A percentile compares a stretch with the other conserved stretches of the same genome.
phyloP scores from a whole-genome alignment of 2,888 invertebrate genomes.

The Atherix ibis region DNA sequence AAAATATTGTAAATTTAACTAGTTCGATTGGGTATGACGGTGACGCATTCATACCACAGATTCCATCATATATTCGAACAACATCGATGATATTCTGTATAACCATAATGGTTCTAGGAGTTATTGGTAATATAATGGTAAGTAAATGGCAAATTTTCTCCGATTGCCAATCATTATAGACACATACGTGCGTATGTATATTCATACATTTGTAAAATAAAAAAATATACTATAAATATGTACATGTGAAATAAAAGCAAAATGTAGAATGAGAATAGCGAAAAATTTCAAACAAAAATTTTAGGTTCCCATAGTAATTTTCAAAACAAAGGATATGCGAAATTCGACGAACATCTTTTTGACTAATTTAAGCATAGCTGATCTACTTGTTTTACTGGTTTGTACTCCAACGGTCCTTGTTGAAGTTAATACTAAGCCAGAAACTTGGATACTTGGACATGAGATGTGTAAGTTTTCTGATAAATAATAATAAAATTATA shows the following conservation, averaged over 20 bases:
- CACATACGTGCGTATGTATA: too few relatives aligned
- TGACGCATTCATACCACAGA: slow-evolving; percentile 32
- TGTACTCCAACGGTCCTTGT: slow-evolving; percentile 88
- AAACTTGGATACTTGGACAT: slow-evolving; percentile 84
- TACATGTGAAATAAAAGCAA: too few relatives aligned
- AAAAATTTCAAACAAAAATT: too few relatives aligned
- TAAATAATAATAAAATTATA: too few relatives aligned
- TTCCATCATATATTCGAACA: slow-evolving; percentile 74
- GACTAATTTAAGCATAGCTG: slow-evolving; percentile 84
- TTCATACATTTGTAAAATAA: too few relatives aligned
- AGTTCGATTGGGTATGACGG: not conserved
- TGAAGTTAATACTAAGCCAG: slow-evolving; percentile 82
- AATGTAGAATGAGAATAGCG: too few relatives aligned
- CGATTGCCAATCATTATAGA: too few relatives aligned
- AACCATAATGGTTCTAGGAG: slow-evolving; percentile 75
- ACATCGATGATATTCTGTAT: slow-evolving; percentile 81
- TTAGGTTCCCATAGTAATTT: slow-evolving; percentile 68
- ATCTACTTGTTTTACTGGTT: slow-evolving; percentile 76
- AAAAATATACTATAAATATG: too few relatives aligned
- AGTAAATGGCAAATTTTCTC: too few relatives aligned
- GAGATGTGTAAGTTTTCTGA: slow-evolving; percentile 89
- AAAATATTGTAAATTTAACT: too few relatives aligned
- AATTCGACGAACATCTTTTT: slow-evolving; percentile 91
- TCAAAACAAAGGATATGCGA: slow-evolving; percentile 84
- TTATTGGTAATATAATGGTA: slow-evolving; percentile 81